These are phyloP conservation scores for Caenorhabditis sp. DNA, from an alignment of 2,888 invertebrate species.

Conservation along the genomic window DNA sequence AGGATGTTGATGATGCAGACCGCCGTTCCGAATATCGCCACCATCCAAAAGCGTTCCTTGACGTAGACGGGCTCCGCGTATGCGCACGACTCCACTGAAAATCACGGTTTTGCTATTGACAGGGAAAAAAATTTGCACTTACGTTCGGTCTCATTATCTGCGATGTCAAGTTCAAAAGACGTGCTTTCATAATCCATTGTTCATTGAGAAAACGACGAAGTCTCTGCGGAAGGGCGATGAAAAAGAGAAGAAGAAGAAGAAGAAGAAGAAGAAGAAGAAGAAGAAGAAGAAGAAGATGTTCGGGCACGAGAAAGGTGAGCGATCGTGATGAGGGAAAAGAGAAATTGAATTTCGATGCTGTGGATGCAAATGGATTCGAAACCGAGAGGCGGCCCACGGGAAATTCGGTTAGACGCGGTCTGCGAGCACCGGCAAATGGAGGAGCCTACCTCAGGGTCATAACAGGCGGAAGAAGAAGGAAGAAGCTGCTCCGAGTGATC, in stretches of 20 bases:
- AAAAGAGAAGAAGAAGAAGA: background rate
- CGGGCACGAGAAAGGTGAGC: constrained; percentile 14
- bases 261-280: background rate
- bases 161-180: constrained; percentile 29
- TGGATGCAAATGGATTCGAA: constrained; percentile 37
- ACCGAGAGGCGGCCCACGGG: constrained; percentile 4
- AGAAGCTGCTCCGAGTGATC: background rate
- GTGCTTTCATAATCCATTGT: constrained; percentile 53
- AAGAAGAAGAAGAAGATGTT: constrained; percentile 19
- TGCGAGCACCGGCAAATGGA: constrained; percentile 41
- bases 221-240: background rate
- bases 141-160: constrained; percentile 30
- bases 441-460: constrained; percentile 13
- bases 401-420: constrained; percentile 51
- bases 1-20: constrained; percentile 70
- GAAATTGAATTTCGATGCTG: constrained; percentile 43
- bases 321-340: constrained; percentile 3
- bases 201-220: constrained; percentile 25
- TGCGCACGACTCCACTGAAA: constrained; percentile 41
- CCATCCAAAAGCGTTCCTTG: constrained; percentile 68
- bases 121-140: background rate
- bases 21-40: constrained; percentile 72
- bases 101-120: background rate
- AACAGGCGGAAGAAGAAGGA: background rate
- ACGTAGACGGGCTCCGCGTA: constrained; percentile 48